Evolutionary conservation across 2,888 invertebrate species (phyloP).

Genomic region (Pantelozetes paolii): DNA sequence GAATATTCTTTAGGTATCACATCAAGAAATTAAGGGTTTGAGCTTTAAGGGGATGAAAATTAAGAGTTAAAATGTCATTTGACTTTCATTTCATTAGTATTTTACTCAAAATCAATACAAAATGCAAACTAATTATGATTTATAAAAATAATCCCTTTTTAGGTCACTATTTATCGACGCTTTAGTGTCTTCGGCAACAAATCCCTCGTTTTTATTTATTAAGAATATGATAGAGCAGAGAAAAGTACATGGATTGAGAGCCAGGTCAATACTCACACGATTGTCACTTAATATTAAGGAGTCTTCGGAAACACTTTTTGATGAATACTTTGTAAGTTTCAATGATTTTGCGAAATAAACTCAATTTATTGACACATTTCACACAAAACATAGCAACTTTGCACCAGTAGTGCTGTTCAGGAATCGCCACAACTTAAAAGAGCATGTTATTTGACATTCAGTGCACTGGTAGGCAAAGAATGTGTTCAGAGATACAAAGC

Average conservation of each 20-base stretch:
- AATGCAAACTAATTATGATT: too few species aligned
- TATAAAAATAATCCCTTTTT: too few species aligned
- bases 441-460: slow-evolving; percentile 28
- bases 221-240: background rate
- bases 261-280: background rate
- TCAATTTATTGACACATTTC: background rate
- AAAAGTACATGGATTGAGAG: background rate
- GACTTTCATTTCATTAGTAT: too few species aligned
- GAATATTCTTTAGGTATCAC: too few species aligned
- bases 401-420: slow-evolving; percentile 17
- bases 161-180: slow-evolving; percentile 2
- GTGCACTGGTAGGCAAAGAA: slow-evolving; percentile 29
- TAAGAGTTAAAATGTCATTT: too few species aligned
- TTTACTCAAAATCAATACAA: too few species aligned
- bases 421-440: slow-evolving; percentile 5
- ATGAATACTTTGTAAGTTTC: slow-evolving; percentile 21
- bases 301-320: slow-evolving; percentile 16
- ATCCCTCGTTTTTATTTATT: background rate
- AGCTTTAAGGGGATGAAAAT: too few species aligned
- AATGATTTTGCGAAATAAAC: background rate
- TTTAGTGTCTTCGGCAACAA: slow-evolving; percentile 22
- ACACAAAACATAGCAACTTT: slow-evolving; percentile 17
- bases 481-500: slow-evolving; percentile 1
- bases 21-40: too few species aligned
- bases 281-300: slow-evolving; percentile 24